Base-by-base conservation (phyloP, 2,888 invertebrate species). In the Pandemis heparana region DNA sequence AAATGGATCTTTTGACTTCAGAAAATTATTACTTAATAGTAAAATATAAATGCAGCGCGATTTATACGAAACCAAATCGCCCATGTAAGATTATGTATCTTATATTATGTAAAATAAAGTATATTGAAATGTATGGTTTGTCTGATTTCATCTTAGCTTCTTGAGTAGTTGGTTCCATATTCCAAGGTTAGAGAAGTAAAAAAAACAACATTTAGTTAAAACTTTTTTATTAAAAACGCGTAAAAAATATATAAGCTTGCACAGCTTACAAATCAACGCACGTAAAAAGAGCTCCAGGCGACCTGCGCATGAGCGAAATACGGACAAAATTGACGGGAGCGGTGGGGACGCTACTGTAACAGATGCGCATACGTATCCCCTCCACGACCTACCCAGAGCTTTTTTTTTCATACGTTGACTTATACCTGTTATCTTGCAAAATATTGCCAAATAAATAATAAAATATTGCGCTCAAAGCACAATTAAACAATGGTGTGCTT, bases 381-480 rank as follows among this genome's bases (percentile, higher is more conserved):
- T n/a, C n/a, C n/a, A n/a, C n/a, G n/a, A n/a, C n/a, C n/a, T n/a
- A n/a, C n/a, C n/a, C n/a, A n/a, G n/a, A n/a, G n/a, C n/a, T n/a
- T n/a, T n/a, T n/a, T n/a, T n/a, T n/a, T n/a, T n/a, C n/a, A n/a
- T n/a, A n/a, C n/a, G n/a, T n/a, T n/a, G n/a, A n/a, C n/a, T n/a
- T n/a, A n/a, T n/a, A 18, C 32, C 41, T 51, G 51, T 18, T 66
- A 39, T 64, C 14, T 64, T 53, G 43, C 56, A 18, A 70, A 16
- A 53, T 14, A 46, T n/a, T 59, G 63, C 53, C 39, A 63, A 53
- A 63, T 56, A 70, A 7, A 70, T 46, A 56, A 23, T 46, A 41
- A 46, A 64, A 67, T 67, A 72, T 72, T 72, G 67, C 72, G 64
- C 73, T 63, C 48, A 60, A 68, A 64, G 48, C 68, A 73, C 73